Conservation (phyloP, 1,140 invertebrate species). For the Sinella curviseta region DNA sequence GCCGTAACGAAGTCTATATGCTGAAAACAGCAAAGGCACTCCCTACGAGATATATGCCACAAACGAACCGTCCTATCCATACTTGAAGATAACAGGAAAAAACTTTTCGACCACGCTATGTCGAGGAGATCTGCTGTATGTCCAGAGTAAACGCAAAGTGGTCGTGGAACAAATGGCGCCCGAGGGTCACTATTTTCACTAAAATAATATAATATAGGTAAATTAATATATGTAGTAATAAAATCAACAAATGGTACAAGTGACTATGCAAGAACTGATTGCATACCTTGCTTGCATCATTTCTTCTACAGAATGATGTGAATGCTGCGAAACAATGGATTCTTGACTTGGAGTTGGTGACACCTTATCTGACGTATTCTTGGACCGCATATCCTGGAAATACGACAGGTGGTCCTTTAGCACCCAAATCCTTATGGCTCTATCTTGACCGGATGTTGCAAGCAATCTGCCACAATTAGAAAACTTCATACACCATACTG, state of each 20-base stretch:
- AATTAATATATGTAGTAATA: too few species aligned
- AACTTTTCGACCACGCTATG: conserved; percentile 90
- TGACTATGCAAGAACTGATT: not conserved
- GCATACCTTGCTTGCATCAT: conserved; percentile 51
- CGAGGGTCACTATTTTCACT: conserved; percentile 52
- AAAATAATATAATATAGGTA: conserved; percentile 3
- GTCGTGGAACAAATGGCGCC: conserved; percentile 85
- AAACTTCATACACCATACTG: conserved; percentile 99
- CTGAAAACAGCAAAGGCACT: conserved; percentile 97
- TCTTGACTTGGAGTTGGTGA: conserved; percentile 88
- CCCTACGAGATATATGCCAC: conserved; percentile 95
- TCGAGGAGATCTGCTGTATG: conserved; percentile 96
- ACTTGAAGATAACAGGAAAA: conserved; percentile 93
- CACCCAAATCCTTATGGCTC: conserved; percentile 90
- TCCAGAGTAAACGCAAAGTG: conserved; percentile 90
- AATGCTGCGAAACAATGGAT: conserved; percentile 76
- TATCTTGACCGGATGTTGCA: conserved; percentile 94
- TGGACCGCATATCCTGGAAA: conserved; percentile 92
- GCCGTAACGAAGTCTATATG: conserved; percentile 99
- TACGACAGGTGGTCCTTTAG: conserved; percentile 80
- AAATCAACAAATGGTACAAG: too few species aligned
- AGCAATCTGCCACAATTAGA: conserved; percentile 88
- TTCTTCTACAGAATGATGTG: conserved; percentile 70
- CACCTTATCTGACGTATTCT: conserved; percentile 65
- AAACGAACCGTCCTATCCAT: conserved; percentile 98